A percentile compares a stretch with the other conserved stretches of the same genome.
These are phyloP conservation scores for Oceanites oceanicus DNA, from an alignment of 2,113 vertebrate genomes.

Conservation along the genomic window DNA sequence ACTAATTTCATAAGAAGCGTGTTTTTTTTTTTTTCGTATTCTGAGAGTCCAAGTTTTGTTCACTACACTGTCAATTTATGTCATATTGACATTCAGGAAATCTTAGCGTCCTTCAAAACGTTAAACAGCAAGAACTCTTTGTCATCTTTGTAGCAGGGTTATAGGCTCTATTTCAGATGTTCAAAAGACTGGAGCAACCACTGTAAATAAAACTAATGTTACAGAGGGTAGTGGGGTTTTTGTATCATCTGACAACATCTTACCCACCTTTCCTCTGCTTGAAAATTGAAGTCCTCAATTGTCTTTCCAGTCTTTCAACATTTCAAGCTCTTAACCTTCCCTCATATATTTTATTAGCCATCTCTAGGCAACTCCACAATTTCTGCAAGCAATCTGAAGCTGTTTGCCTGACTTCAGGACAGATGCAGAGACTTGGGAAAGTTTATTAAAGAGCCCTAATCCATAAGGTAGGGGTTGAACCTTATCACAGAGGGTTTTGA, in stretches of 20 bases:
- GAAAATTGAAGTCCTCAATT: background rate
- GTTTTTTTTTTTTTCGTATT: background rate
- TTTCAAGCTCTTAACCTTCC: background rate
- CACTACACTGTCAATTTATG: background rate
- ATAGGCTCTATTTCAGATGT: background rate
- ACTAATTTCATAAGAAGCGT: background rate
- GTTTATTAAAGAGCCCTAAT: background rate
- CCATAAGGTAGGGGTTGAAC: background rate
- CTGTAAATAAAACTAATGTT: background rate
- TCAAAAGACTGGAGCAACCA: background rate
- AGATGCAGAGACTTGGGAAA: background rate
- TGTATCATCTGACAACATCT: background rate
- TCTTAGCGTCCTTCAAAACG: background rate
- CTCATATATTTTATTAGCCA: background rate
- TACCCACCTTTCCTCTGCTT: background rate
- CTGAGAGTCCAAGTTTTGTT: background rate
- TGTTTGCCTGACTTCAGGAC: background rate
- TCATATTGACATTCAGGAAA: background rate
- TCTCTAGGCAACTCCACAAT: background rate
- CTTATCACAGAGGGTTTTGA: background rate
- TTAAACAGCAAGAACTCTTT: background rate
- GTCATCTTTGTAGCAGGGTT: background rate
- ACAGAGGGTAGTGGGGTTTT: background rate
- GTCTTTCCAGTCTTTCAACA: background rate
- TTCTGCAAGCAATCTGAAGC: background rate